Evolutionary conservation across 2,888 invertebrate species (phyloP), one percentile per base, ranked within the genome.

Genomic region (Andrena hattorfiana): DNA sequence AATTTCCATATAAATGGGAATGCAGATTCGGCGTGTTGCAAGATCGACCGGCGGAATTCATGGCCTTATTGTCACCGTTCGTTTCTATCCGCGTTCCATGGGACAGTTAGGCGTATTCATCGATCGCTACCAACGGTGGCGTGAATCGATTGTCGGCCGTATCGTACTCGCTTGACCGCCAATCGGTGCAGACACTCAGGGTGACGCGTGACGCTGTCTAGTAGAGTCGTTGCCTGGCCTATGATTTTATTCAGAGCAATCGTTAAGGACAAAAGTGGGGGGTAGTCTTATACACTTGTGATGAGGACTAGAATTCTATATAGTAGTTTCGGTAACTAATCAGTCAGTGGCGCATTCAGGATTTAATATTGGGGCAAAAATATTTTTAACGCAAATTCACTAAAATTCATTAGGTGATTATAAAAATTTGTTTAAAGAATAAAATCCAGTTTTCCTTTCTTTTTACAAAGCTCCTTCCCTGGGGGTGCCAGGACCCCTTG

Each of bases 1-100:
- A 81, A 86, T 87, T 87, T 86, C 88, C 87, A 88, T 86, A 86
- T 88, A 87, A 87, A 88, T 88, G 79, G 86, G 81, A 84, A 88
- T 86, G 84, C 86, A 87, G 83, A 87, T 87, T 74, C 68, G 69
- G 60, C 82, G 85, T 68, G 85, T 82, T 76, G 88, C 80, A 73
- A 80, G 84, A 87, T 78, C 72, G 76, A 51, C 62, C 42, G 59
- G 6, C 72, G 64, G 75, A 78, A 87, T 87, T 85, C 81, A 75
- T 77, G 73, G 83, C 75, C 56, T 81, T 77, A 85, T 87, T 84
- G 84, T 86, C 81, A 62, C 68, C 81, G 68, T 64, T 75, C 63
- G 81, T 83, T 77, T 81, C 87, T 85, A 54, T 71, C 77, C 82
- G 59, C 74, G 62, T 49, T 48, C 51, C 64, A 56, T 6, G 28